These are phyloP conservation scores for Pedicia rivosa DNA, from an alignment of 2,888 invertebrate species.

Conservation along the genomic window DNA sequence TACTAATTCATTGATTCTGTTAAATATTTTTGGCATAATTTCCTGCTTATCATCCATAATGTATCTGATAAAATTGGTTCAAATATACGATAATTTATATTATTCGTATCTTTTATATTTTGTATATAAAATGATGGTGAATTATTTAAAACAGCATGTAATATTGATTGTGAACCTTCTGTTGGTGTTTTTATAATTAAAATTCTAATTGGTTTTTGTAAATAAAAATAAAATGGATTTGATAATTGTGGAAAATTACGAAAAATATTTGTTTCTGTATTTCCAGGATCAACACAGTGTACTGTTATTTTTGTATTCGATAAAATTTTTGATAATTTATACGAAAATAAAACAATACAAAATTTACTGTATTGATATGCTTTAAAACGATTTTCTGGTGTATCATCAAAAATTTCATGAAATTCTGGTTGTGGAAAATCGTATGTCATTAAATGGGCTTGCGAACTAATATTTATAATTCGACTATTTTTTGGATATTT, in stretches of 20 bases:
- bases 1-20: conserved; percentile 7
- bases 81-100: conserved; percentile 3
- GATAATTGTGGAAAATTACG: conserved; percentile 25
- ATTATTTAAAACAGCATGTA: conserved; percentile 27
- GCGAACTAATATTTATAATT: conserved; percentile 33
- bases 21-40: conserved; percentile 8
- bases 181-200: conserved; percentile 26
- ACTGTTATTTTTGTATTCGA: conserved; percentile 25
- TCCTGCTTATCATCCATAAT: conserved; percentile 9
- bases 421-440: conserved; percentile 10
- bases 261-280: conserved; percentile 29
- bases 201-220: conserved; percentile 28
- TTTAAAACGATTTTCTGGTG: conserved; percentile 5
- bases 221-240: conserved; percentile 22
- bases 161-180: conserved; percentile 29
- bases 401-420: conserved; percentile 9
- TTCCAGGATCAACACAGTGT: conserved; percentile 32
- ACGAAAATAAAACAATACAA: conserved; percentile 10
- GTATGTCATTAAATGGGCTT: conserved; percentile 21
- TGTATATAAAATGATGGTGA: conserved; percentile 11
- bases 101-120: conserved; percentile 4
- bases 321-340: conserved; percentile 8
- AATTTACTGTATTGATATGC: conserved; percentile 12
- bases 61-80: conserved; percentile 5
- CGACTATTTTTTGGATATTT: conserved; percentile 25